These are phyloP conservation scores for Plutomurus gul DNA, from an alignment of 1,140 invertebrate genomes.

Conservation along the genomic window DNA sequence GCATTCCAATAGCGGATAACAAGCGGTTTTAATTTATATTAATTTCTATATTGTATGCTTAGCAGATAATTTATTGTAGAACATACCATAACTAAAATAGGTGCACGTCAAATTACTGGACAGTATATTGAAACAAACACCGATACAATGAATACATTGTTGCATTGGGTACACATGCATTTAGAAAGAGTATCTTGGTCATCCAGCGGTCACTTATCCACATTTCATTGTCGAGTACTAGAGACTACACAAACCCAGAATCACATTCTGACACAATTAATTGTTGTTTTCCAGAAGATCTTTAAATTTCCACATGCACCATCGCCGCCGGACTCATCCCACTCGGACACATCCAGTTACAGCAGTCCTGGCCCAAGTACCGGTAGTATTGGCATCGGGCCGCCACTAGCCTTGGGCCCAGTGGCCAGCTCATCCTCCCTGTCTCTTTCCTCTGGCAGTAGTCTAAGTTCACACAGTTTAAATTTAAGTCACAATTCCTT, in stretches of 20 bases:
- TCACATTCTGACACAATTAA: neutral
- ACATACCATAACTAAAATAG: too few species aligned
- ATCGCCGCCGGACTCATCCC: slow-evolving; percentile 47
- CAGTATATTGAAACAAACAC: too few species aligned
- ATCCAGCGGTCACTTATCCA: neutral
- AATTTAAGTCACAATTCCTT: slow-evolving; percentile 17
- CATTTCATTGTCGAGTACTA: neutral
- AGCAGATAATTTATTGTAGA: too few species aligned
- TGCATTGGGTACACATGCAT: neutral
- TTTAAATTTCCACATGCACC: slow-evolving; percentile 52
- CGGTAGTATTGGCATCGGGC: neutral
- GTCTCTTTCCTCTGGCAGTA: neutral
- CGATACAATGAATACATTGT: neutral
- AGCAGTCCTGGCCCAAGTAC: slow-evolving; percentile 42
- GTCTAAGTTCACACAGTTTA: slow-evolving; percentile 10
- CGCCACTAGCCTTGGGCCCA: neutral
- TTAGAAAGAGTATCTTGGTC: too few species aligned
- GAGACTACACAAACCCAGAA: neutral
- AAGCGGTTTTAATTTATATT: too few species aligned
- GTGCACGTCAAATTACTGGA: too few species aligned
- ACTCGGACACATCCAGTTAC: slow-evolving; percentile 48
- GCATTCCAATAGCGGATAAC: too few species aligned
- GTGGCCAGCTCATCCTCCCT: neutral
- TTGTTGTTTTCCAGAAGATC: slow-evolving; percentile 41
- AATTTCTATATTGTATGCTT: too few species aligned